Evolutionary conservation across 1,140 invertebrate species (phyloP), one percentile per base, ranked within the genome.

Genomic region (Formica selysi): DNA sequence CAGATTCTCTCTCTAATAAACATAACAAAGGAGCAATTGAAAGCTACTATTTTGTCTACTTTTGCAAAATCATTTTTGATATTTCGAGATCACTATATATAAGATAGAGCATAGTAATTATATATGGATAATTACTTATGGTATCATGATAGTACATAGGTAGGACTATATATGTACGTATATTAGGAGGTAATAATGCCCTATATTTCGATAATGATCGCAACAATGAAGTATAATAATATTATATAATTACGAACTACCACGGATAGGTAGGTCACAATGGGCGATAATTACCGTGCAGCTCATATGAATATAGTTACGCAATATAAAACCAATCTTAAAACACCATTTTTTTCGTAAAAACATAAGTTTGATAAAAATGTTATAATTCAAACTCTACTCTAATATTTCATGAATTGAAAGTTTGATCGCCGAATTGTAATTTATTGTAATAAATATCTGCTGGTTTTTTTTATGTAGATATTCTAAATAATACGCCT

Each of bases 191-290:
- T 41, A 61, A 38, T 76, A 76, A 76, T 3, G 11, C 8, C n/a
- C 54, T 59, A 59, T 10, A 59, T n/a, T 59, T 59, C 54, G n/a
- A 59, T 59, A 59, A 59, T 59, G 54, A 59, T 59, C 54, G 54
- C n/a, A 59, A 59, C 54, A 59, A 54, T 54, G 19, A 54, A 59
- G 54, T 59, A 22, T 59, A 22, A 59, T 51, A 51, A 51, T 51
- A 59, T n/a, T 59, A 59, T 59, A 59, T 59, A 59, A 59, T 59
- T 59, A 59, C 19, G n/a, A 59, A n/a, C n/a, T 22, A 59, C 10
- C 48, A 2, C 48, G 48, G 16, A 51, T 51, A 51, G 48, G 8
- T 59, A 59, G 54, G n/a, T n/a, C 54, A 59, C 8, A 19, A 22
- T 59, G 54, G 6, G 8, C 19, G 19, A 59, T 59, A n/a, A 59